Evolutionary conservation across 2,113 vertebrate species (phyloP).

Genomic region (Tychaedon coryphoeus): DNA sequence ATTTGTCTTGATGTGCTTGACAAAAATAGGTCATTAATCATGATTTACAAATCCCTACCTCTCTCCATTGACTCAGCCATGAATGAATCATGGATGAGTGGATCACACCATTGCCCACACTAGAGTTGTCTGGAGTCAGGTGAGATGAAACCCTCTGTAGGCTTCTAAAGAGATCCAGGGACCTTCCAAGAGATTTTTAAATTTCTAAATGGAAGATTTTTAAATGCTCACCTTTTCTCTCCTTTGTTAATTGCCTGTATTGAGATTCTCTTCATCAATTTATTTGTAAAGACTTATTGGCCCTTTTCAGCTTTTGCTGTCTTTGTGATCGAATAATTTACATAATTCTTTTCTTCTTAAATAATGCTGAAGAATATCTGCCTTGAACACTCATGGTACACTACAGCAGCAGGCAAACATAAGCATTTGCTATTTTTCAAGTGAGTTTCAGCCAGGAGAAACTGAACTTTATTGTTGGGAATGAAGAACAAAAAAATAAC

Average conservation of each 20-base stretch:
- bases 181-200: not conserved
- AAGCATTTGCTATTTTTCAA: not conserved
- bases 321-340: not conserved
- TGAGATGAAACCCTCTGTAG: not conserved
- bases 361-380: not conserved
- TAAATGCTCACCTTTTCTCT: not conserved
- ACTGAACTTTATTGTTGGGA: not conserved
- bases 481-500: not conserved
- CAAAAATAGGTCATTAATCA: not conserved
- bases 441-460: not conserved
- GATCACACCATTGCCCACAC: not conserved
- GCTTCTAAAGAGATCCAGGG: not conserved
- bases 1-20: not conserved
- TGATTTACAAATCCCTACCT: not conserved
- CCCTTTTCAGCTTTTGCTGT: not conserved
- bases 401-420: not conserved
- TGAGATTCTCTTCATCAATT: not conserved
- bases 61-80: not conserved
- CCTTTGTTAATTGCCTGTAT: not conserved
- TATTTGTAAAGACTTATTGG: not conserved
- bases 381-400: not conserved
- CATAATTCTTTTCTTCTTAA: not conserved
- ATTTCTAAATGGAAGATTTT: not conserved
- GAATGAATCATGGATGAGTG: not conserved
- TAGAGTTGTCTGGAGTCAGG: not conserved